Base-by-base conservation (phyloP, 2,113 vertebrate genomes). In the Hipposideros armiger region DNA sequence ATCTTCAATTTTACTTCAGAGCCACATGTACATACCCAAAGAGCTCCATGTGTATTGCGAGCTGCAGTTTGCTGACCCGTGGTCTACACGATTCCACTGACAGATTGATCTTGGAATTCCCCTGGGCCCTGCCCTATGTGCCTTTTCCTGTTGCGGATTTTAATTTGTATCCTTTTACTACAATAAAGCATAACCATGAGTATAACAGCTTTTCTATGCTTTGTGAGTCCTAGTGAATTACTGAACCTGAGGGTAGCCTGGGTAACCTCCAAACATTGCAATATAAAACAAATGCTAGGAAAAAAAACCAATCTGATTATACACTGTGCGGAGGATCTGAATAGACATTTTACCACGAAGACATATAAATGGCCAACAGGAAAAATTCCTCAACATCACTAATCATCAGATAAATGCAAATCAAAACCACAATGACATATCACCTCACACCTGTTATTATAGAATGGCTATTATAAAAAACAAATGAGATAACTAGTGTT, bases 81-180 rank as follows among this genome's bases (percentile, higher is more conserved):
- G 36, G 2, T 30, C 16, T 30, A 13, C 26, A 70, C 1, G 19
- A 77, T 45, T 52, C 7, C 47, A 70, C 42, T 84, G 28, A 26
- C 60, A 90, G 14, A 90, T 50, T 30, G 67, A 0, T 4, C 7
- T 7, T 77, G 45, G 50, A 87, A 64, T 7, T 70, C 58, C 64
- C 36, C 76, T 58, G 11, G 14, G 22, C 40, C 30, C 10, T 40
- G 3, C 26, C n/a, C 11, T 66, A 36, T 54, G 20, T 60, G 47
- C 20, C 16, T 94, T 89, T 94, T 69, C 42, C 64, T 20, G 20
- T 28, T 69, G 20, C 5, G 83, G 77, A 91, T 40, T 84, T 85
- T 84, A 88, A 78, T 66, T 82, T 90, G 24, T 56, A 72, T 87
- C 32, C 32, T 83, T 93, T 77, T 42, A 82, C 11, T 87, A 9